Conservation (phyloP, 1,140 invertebrate species). For the Drosophila ironensis region DNA sequence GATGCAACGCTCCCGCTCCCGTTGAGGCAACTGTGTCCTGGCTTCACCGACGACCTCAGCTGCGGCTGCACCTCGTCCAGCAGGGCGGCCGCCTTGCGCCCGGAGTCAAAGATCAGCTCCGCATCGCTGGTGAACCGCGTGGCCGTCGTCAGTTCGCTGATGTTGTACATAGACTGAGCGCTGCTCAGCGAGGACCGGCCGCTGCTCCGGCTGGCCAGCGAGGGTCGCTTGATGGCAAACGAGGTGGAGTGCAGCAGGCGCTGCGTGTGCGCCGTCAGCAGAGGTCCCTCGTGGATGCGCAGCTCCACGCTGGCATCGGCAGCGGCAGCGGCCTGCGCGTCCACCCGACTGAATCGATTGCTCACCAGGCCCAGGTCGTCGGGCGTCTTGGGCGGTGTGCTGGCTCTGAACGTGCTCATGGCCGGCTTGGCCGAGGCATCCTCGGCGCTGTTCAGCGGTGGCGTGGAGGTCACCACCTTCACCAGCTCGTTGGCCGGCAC, state of each 20-base stretch:
- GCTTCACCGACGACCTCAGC: slow-evolving; percentile 59
- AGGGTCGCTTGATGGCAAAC: slow-evolving; percentile 77
- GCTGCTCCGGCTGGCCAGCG: slow-evolving; percentile 63
- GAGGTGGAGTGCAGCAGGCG: slow-evolving; percentile 72
- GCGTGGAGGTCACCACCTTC: slow-evolving; percentile 58
- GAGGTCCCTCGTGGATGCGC: slow-evolving; percentile 58
- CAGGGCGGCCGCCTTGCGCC: slow-evolving; percentile 62
- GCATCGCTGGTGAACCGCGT: slow-evolving; percentile 58
- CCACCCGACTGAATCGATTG: slow-evolving; percentile 56
- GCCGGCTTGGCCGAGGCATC: slow-evolving; percentile 32
- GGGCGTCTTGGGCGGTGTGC: slow-evolving; percentile 40
- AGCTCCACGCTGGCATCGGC: slow-evolving; percentile 32
- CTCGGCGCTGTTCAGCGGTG: slow-evolving; percentile 51
- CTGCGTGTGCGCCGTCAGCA: slow-evolving; percentile 54
- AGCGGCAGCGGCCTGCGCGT: slow-evolving; percentile 10
- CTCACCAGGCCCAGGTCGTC: slow-evolving; percentile 53
- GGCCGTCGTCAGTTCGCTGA: slow-evolving; percentile 60
- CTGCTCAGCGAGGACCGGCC: slow-evolving; percentile 67
- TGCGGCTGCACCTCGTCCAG: slow-evolving; percentile 70
- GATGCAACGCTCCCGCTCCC: slow-evolving; percentile 27
- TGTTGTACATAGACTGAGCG: slow-evolving; percentile 73
- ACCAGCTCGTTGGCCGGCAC: slow-evolving; percentile 53
- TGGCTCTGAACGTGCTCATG: slow-evolving; percentile 61
- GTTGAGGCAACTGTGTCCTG: slow-evolving; percentile 29
- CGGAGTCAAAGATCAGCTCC: slow-evolving; percentile 61